These are phyloP conservation scores for Paraescarpia echinospica DNA, from an alignment of 1,140 invertebrate genomes.

Conservation along the genomic window DNA sequence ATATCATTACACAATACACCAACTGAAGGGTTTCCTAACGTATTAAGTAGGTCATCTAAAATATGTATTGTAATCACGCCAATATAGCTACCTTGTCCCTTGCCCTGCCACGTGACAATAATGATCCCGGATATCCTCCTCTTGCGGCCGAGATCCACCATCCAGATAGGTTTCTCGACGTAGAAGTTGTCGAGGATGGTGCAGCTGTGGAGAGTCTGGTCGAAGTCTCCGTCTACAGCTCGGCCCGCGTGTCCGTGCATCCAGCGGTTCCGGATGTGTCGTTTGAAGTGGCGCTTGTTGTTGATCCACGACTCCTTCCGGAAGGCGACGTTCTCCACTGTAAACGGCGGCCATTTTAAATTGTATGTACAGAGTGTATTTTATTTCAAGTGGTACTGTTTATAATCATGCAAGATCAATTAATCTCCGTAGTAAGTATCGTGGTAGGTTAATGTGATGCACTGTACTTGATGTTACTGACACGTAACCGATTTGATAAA, in stretches of 20 bases:
- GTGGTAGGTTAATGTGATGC: too few relatives aligned
- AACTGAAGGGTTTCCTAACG: too few relatives aligned
- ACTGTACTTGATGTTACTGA: too few relatives aligned
- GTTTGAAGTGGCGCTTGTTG: conserved; percentile 62
- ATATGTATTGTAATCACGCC: background rate
- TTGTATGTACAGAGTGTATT: background rate
- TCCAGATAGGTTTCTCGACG: conserved; percentile 64
- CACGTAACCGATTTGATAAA: too few relatives aligned
- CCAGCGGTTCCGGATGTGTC: conserved; percentile 47
- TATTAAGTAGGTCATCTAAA: too few relatives aligned
- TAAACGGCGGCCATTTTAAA: conserved; percentile 10
- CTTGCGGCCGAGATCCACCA: conserved; percentile 62
- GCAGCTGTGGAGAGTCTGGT: conserved; percentile 45
- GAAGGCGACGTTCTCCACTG: conserved; percentile 64
- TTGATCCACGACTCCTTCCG: conserved; percentile 64
- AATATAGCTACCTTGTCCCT: conserved; percentile 59
- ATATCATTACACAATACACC: too few relatives aligned
- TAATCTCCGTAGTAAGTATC: too few relatives aligned
- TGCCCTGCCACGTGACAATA: conserved; percentile 63
- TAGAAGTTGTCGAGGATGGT: conserved; percentile 65
- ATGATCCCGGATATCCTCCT: conserved; percentile 59
- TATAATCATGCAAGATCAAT: too few relatives aligned
- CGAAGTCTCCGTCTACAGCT: conserved; percentile 61
- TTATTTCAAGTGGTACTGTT: background rate
- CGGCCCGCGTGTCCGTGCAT: conserved; percentile 56